Base-by-base conservation (phyloP, 2,113 vertebrate genomes). In the Varanus salvator region DNA sequence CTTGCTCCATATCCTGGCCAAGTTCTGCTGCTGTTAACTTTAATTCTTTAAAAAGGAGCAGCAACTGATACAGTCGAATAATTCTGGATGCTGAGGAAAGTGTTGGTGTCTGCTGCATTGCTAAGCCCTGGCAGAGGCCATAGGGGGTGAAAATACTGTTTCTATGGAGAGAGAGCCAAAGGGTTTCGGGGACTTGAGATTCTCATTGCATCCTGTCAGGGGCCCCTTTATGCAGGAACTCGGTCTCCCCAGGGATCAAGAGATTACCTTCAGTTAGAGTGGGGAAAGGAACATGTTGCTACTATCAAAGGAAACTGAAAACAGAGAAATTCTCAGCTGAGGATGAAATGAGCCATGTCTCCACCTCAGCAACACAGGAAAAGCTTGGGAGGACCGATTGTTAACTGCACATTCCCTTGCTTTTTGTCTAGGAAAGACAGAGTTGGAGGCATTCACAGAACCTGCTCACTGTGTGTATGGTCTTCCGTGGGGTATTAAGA, bases 341-440 rank as follows among this genome's bases (percentile, higher is more conserved):
- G 84, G n/a, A 23, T 50, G 66, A 23, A 64, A 34, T 0, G 81
- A 54, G n/a, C 71, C 17, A 57, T 11, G 6, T 68, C 66, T 80
- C 52, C 74, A 27, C 54, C 0, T 0, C 0, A 0, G 71, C 2
- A 0, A 34, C 0, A 8, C 1, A 0, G 78, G 76, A 44, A 50
- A 57, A 57, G 66, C 25, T 48, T 25, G 27, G 69, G 80, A 77
- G 15, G 17, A 50, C 7, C 38, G 38, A 44, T 38, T 12, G 52
- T 3, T 0, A 38, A 71, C 50, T 0, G 0, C 0, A 7, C 6
- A 0, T 87, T 87, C 68, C 66, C 80, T 81, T 69, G 23, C 0
- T 1, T 9, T 69, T 17, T 0, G 23, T 23, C 64, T 4, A 38
- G 75, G 44, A 21, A 19, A 38, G 75, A 44, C 38, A 2, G 69